phyloP scores from a whole-genome alignment of 2,888 invertebrate species.

The Cremastobaeus sp. region DNA sequence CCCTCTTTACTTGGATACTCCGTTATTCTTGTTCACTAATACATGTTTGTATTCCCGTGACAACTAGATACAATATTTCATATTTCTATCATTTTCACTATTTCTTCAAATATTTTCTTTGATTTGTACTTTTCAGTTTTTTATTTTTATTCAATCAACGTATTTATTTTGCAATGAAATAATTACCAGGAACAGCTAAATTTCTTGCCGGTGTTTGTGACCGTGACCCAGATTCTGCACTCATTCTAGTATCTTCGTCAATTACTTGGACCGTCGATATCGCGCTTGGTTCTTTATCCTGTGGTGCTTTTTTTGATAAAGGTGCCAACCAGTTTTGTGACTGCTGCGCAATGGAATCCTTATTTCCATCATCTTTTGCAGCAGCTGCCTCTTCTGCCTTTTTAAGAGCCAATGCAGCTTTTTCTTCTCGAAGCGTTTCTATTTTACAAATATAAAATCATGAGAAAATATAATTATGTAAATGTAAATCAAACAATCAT shows the following conservation, averaged over 20 bases:
- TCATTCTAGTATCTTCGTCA: constrained; percentile 81
- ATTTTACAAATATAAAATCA: constrained; percentile 17
- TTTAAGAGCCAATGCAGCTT: not conserved
- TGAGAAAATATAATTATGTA: not conserved
- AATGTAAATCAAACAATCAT: not conserved
- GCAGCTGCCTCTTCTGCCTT: constrained; percentile 16
- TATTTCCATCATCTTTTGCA: constrained; percentile 25
- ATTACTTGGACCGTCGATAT: constrained; percentile 78
- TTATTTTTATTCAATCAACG: not conserved
- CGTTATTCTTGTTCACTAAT: constrained; percentile 54
- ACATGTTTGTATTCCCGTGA: constrained; percentile 14
- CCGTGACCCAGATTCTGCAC: constrained; percentile 77
- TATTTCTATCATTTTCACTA: no score
- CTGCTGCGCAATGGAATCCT: constrained; percentile 39
- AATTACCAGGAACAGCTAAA: constrained; percentile 70
- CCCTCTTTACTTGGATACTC: constrained; percentile 39
- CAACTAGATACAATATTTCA: not conserved
- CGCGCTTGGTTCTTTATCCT: constrained; percentile 53
- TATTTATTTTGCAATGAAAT: not conserved
- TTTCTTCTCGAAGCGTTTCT: constrained; percentile 18
- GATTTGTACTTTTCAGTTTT: no score
- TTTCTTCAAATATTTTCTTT: no score
- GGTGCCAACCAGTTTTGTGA: constrained; percentile 75
- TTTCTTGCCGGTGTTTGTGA: constrained; percentile 77
- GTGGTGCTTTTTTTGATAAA: constrained; percentile 67